phyloP scores from a whole-genome alignment of 1,140 invertebrate genomes.

The Drosophila nigromelanica region DNA sequence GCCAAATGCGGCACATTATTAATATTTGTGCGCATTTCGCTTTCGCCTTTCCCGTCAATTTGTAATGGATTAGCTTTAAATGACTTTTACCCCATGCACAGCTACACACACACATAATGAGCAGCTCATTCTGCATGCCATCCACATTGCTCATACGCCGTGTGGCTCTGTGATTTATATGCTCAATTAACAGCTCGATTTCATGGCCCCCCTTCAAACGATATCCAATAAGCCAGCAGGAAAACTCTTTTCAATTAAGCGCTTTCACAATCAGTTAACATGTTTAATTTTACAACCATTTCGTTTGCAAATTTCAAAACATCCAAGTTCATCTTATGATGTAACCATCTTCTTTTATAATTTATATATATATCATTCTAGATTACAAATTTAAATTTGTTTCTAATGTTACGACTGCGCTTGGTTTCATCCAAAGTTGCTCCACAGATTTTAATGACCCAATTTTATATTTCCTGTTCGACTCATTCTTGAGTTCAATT shows the following conservation, averaged over 20 bases:
- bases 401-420: too few species aligned
- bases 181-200: slow-evolving; percentile 35
- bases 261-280: not conserved
- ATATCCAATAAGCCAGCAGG: not conserved
- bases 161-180: slow-evolving; percentile 35
- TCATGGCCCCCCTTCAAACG: not conserved
- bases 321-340: too few species aligned
- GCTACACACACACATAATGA: not conserved
- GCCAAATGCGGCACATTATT: slow-evolving; percentile 48
- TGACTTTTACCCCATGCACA: slow-evolving; percentile 4
- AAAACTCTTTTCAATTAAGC: not conserved
- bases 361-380: too few species aligned
- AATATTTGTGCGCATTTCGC: slow-evolving; percentile 45
- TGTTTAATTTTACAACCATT: not conserved
- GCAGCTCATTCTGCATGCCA: not conserved
- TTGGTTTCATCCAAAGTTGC: too few species aligned
- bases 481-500: too few species aligned
- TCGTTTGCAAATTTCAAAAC: not conserved
- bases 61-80: slow-evolving; percentile 53
- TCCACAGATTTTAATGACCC: not conserved
- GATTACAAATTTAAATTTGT: not conserved
- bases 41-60: slow-evolving; percentile 31
- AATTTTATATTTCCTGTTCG: too few species aligned
- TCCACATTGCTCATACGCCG: slow-evolving; percentile 34
- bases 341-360: too few species aligned